A percentile compares a stretch with the other conserved stretches of the same genome.
These are phyloP conservation scores for Glossophaga mutica DNA, from an alignment of 2,797 vertebrate species.

Conservation along the genomic window DNA sequence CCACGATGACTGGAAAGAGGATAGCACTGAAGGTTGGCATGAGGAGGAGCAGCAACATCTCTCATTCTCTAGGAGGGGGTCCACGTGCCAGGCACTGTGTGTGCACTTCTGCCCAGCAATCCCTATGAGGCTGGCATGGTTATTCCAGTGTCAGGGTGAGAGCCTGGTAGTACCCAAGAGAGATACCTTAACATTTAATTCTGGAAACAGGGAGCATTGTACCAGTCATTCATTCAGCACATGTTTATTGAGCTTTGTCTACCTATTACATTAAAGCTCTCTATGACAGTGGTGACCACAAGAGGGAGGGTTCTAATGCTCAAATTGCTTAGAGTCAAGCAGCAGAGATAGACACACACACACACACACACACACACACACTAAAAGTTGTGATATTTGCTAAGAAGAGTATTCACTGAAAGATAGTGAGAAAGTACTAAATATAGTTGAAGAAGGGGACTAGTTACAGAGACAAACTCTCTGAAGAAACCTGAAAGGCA, in stretches of 20 bases:
- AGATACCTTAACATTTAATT: background rate
- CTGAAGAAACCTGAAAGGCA: background rate
- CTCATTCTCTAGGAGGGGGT: background rate
- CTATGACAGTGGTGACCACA: background rate
- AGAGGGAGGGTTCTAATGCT: background rate
- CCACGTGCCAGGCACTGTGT: fast-evolving
- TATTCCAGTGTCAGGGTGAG: background rate
- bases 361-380: background rate
- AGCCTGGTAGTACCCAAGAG: background rate
- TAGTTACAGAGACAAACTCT: background rate
- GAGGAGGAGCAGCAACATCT: background rate
- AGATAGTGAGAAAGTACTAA: background rate
- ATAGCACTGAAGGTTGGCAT: background rate
- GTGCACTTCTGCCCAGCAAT: background rate
- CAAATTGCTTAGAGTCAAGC: background rate
- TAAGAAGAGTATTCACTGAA: background rate
- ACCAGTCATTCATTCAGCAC: background rate
- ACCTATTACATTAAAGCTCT: background rate
- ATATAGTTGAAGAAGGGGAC: background rate
- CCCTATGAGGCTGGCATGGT: background rate
- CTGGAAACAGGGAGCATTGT: background rate
- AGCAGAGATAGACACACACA: background rate
- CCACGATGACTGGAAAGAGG: background rate
- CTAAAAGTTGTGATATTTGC: background rate
- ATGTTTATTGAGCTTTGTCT: background rate